Conservation (phyloP, 2,113 vertebrate species). For the Nothobranchius kuhntae region DNA sequence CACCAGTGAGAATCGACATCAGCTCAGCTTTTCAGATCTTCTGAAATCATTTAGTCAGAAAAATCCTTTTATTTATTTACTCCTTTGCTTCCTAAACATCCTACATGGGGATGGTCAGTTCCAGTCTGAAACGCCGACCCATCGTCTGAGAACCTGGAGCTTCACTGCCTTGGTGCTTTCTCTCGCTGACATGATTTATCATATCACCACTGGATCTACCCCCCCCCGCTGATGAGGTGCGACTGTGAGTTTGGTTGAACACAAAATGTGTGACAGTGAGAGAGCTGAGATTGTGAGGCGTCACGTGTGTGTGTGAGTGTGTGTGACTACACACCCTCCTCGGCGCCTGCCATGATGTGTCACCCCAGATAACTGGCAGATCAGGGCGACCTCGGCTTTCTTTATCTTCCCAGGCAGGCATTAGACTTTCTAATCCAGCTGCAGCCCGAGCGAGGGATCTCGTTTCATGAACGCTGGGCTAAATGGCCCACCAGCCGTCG, state of each 20-base stretch:
- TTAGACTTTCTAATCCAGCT: slow-evolving; percentile 56
- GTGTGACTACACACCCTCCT: slow-evolving; percentile 16
- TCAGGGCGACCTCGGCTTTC: slow-evolving; percentile 39
- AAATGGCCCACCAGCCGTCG: slow-evolving; percentile 50
- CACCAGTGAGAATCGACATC: too few species aligned
- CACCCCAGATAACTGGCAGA: slow-evolving; percentile 34
- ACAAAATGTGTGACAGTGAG: background rate
- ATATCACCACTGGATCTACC: background rate
- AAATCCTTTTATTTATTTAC: background rate
- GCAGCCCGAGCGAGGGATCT: slow-evolving; percentile 11
- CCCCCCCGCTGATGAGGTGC: slow-evolving; percentile 8
- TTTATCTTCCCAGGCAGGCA: slow-evolving; percentile 56
- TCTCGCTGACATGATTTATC: background rate
- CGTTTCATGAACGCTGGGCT: slow-evolving; percentile 54
- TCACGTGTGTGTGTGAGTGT: slow-evolving; percentile 3
- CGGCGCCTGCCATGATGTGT: slow-evolving; percentile 14
- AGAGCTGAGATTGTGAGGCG: background rate
- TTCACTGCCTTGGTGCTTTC: background rate
- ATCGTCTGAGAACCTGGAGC: background rate
- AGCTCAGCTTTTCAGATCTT: too few species aligned
- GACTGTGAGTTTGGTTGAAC: background rate
- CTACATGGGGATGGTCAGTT: background rate
- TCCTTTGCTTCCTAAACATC: background rate
- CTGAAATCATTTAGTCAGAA: too few species aligned
- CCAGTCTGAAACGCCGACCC: too few species aligned